These are phyloP conservation scores for Amorpha juglandis DNA, from an alignment of 2,888 invertebrate genomes.

Conservation along the genomic window DNA sequence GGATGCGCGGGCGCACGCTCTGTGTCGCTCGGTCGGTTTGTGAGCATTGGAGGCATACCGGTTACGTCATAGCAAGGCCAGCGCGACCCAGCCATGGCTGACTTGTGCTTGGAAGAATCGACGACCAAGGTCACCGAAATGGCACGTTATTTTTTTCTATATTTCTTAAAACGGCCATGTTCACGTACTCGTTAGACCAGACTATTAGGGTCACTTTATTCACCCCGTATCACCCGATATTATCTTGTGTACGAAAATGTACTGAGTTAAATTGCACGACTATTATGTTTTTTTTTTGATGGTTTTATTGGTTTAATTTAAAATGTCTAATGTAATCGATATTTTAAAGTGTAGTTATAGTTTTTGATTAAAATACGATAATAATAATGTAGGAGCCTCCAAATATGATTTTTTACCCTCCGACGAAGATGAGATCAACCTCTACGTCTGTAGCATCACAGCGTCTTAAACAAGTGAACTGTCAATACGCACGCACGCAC, in stretches of 20 bases:
- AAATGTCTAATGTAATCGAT: too few species aligned
- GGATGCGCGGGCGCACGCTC: conserved; percentile 64
- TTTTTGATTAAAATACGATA: too few species aligned
- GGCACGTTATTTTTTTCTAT: conserved; percentile 45
- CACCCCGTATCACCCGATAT: neutral
- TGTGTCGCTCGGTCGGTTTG: conserved; percentile 53
- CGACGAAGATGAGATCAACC: too few species aligned
- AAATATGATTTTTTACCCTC: too few species aligned
- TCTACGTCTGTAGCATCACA: too few species aligned
- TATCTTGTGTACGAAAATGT: neutral
- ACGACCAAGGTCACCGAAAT: conserved; percentile 59
- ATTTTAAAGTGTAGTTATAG: too few species aligned
- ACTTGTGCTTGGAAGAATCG: conserved; percentile 29
- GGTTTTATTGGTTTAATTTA: too few species aligned
- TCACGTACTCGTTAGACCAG: neutral
- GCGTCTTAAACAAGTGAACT: too few species aligned
- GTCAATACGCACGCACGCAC: too few species aligned
- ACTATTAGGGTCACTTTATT: conserved; percentile 9
- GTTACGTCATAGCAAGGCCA: conserved; percentile 74
- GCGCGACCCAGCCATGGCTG: conserved; percentile 41
- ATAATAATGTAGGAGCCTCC: too few species aligned
- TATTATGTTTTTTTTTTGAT: too few species aligned
- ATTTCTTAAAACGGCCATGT: conserved; percentile 23
- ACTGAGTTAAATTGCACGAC: too few species aligned
- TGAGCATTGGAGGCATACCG: conserved; percentile 60